A percentile compares a stretch with the other conserved stretches of the same genome.
phyloP scores from a whole-genome alignment of 2,888 invertebrate genomes.

The Chydorus sphaericus region DNA sequence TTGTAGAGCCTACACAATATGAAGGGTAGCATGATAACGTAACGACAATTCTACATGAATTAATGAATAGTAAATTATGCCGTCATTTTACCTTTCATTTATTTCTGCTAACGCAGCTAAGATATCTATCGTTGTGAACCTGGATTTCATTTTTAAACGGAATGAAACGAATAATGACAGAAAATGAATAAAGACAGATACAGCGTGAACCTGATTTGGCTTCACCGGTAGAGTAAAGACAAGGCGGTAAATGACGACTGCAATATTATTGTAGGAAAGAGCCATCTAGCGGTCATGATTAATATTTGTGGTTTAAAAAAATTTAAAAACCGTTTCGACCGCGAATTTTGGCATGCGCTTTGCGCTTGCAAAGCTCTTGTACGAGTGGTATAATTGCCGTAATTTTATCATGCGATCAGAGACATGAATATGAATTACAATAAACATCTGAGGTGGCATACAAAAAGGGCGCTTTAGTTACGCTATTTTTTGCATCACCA shows the following conservation, averaged over 20 bases:
- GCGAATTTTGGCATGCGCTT: too few relatives aligned
- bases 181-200: neutral
- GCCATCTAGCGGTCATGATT: neutral
- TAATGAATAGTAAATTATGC: too few relatives aligned
- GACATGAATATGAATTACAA: neutral
- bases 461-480: too few relatives aligned
- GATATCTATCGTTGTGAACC: slow-evolving; percentile 86
- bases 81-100: slow-evolving; percentile 57
- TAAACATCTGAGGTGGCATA: too few relatives aligned
- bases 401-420: too few relatives aligned
- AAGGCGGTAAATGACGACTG: neutral
- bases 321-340: too few relatives aligned
- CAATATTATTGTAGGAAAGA: neutral
- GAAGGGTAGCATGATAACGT: neutral
- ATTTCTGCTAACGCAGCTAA: slow-evolving; percentile 76
- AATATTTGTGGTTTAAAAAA: too few relatives aligned
- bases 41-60: too few relatives aligned
- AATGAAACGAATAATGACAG: neutral
- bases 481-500: too few relatives aligned
- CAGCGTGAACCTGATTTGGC: too few relatives aligned
- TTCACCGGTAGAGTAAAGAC: neutral
- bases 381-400: too few relatives aligned
- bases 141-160: slow-evolving; percentile 60
- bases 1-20: neutral
- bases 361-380: too few relatives aligned